phyloP scores from a whole-genome alignment of 2,797 vertebrate species.

The Sternotherus odoratus region DNA sequence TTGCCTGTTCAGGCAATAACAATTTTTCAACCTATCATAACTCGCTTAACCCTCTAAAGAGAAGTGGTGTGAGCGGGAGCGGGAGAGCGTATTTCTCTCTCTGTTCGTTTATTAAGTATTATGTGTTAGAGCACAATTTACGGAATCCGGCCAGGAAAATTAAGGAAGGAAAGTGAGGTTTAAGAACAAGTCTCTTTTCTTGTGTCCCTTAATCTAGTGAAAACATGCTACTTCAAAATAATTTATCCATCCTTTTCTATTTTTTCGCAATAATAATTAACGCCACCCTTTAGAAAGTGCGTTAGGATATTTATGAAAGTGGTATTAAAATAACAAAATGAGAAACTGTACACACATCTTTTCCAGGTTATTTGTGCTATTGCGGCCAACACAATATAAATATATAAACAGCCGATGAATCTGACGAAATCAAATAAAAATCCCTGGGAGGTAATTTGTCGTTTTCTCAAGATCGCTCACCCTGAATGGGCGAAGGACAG shows the following conservation, averaged over 20 bases:
- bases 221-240: background rate
- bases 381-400: too few relatives aligned
- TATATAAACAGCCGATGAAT: too few relatives aligned
- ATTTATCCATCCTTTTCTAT: background rate
- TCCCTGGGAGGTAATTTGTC: too few relatives aligned
- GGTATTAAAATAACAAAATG: background rate
- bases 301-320: background rate
- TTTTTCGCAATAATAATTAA: background rate
- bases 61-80: background rate
- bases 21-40: background rate
- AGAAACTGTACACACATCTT: too few relatives aligned
- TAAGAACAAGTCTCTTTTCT: background rate
- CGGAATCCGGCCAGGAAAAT: background rate
- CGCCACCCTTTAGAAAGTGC: background rate
- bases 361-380: too few relatives aligned
- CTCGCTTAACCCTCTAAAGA: background rate
- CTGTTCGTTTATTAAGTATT: background rate
- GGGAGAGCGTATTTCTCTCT: rapidly evolving
- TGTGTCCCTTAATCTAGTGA: background rate
- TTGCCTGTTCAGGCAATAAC: background rate
- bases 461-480: background rate
- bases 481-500: background rate
- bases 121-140: background rate
- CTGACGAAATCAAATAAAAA: too few relatives aligned
- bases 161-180: background rate